A percentile compares a stretch with the other conserved stretches of the same genome.
Evolutionary conservation across 2,113 vertebrate species (phyloP).

Genomic region (Crypturellus undulatus): DNA sequence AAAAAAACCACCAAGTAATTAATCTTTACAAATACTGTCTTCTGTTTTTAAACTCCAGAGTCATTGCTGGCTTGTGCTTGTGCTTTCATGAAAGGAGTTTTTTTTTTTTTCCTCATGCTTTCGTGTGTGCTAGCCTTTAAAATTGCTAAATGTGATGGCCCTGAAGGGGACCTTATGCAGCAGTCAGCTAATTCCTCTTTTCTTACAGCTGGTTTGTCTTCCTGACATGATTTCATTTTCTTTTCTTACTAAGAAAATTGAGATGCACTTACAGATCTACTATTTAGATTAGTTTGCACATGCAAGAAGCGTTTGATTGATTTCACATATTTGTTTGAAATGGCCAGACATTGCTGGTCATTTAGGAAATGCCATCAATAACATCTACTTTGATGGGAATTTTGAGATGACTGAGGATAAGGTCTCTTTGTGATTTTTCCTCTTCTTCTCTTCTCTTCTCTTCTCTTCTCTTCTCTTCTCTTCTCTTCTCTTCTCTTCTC

Average conservation of each 20-base stretch:
- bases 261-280: neutral
- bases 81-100: neutral
- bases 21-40: neutral
- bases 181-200: neutral
- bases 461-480: too few relatives aligned
- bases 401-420: neutral
- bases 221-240: conserved; percentile 3
- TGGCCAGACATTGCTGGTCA: neutral
- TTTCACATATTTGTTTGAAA: neutral
- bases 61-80: neutral
- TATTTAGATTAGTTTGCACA: conserved; percentile 23
- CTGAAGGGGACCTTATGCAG: neutral
- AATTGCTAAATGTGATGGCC: neutral
- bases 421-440: neutral
- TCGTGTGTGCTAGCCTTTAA: neutral
- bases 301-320: neutral
- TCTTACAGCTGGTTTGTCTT: neutral
- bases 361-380: neutral
- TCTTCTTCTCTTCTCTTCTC: too few relatives aligned
- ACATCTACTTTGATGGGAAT: neutral
- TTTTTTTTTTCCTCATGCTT: neutral
- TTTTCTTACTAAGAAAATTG: conserved; percentile 24
- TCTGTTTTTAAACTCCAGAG: neutral
- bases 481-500: too few relatives aligned
- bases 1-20: neutral